These are phyloP conservation scores for Meghimatium bilineatum DNA, from an alignment of 2,888 invertebrate species.

Conservation along the genomic window DNA sequence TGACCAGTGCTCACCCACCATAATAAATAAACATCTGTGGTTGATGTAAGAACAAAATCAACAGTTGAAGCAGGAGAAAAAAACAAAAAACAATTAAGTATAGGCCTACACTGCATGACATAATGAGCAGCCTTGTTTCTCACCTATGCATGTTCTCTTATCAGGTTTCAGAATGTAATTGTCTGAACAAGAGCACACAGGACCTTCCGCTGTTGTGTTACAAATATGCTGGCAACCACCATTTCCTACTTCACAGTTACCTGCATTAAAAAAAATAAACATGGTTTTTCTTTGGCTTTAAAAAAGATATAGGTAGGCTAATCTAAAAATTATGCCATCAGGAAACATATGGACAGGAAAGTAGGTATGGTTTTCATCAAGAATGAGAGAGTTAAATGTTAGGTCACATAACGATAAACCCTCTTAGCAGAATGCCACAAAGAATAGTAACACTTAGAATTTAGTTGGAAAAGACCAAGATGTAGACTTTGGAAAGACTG, in stretches of 20 bases:
- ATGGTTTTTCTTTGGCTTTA: not conserved
- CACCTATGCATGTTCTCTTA: conserved; percentile 73
- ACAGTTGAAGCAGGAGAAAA: not conserved
- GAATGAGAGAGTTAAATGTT: no score
- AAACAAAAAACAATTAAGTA: not conserved
- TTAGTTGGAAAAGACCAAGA: no score
- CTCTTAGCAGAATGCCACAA: no score
- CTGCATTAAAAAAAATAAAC: conserved; percentile 54
- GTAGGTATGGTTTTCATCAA: no score
- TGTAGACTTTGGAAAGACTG: no score
- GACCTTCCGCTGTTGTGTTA: conserved; percentile 67
- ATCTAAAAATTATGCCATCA: no score
- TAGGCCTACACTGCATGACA: conserved; percentile 5
- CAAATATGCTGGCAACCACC: conserved; percentile 77
- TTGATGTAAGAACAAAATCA: not conserved
- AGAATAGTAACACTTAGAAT: no score
- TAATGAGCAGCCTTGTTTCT: not conserved
- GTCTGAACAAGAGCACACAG: conserved; percentile 74
- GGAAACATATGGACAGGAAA: no score
- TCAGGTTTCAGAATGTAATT: conserved; percentile 73
- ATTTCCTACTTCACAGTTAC: conserved; percentile 74
- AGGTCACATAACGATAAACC: no score
- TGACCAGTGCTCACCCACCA: no score
- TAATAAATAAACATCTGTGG: not conserved
- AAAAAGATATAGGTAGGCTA: no score